Percentiles rank a stretch among this genome's conserved stretches.
Conservation (phyloP, 2,888 invertebrate species). For the Silvanus unidentatus region DNA sequence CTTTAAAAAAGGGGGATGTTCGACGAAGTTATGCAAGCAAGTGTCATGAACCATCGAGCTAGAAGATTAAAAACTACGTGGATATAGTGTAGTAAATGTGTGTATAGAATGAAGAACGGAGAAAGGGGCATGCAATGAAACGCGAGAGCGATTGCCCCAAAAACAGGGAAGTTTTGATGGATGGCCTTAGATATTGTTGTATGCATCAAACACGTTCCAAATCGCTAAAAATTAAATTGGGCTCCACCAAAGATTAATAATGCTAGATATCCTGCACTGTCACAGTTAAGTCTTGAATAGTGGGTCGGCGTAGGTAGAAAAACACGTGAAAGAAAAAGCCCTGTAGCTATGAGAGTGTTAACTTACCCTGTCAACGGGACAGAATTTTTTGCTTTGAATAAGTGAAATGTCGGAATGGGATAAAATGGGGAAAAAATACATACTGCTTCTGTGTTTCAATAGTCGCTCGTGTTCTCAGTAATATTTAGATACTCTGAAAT, state of each 20-base stretch:
- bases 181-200: slow-evolving; percentile 6
- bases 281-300: no score
- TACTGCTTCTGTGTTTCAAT: no score
- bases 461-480: no score
- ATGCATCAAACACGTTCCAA: slow-evolving; percentile 4
- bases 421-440: no score
- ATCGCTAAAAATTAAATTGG: slow-evolving; percentile 5
- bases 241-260: slow-evolving; percentile 1
- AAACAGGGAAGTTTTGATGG: slow-evolving; percentile 5
- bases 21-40: slow-evolving; percentile 4
- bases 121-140: slow-evolving; percentile 1
- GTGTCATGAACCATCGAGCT: slow-evolving; percentile 6
- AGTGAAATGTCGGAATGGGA: no score
- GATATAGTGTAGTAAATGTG: background rate
- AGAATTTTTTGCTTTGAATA: no score
- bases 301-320: no score
- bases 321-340: no score
- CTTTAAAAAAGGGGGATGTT: slow-evolving; percentile 1
- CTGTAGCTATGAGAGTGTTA: background rate
- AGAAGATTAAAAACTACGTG: slow-evolving; percentile 5
- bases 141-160: slow-evolving; percentile 1
- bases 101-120: no score
- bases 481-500: no score
- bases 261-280: background rate
- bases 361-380: no score